A percentile compares a stretch with the other conserved stretches of the same genome.
Conservation (phyloP, 92 coral and sea anemone genomes). For the Parazoanthus swiftii region DNA sequence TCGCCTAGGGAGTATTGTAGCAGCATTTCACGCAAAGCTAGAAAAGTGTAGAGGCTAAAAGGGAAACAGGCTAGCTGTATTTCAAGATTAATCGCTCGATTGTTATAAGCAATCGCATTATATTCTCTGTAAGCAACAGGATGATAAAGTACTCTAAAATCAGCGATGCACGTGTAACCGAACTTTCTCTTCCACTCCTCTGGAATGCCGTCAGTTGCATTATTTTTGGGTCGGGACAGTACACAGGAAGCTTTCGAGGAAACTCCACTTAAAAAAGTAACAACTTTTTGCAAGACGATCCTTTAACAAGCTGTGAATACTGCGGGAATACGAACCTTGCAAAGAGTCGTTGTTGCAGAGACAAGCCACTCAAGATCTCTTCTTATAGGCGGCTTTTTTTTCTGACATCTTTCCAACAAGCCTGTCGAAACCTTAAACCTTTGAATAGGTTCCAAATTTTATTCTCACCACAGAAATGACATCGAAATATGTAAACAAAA, state of each 20-base stretch:
- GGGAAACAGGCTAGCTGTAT: not conserved
- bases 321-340: not conserved
- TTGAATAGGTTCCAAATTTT: constrained; percentile 1
- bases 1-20: not conserved
- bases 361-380: not conserved
- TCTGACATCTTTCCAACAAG: constrained; percentile 1
- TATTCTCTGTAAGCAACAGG: not conserved
- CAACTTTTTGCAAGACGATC: constrained; percentile 12
- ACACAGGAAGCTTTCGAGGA: constrained; percentile 13
- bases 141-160: constrained; percentile 6
- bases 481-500: constrained; percentile 28
- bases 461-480: not conserved
- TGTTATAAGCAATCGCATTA: not conserved
- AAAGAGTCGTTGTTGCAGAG: not conserved
- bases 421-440: constrained; percentile 9
- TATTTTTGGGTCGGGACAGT: too few relatives aligned
- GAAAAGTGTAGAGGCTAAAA: not conserved
- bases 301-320: not conserved
- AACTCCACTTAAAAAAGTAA: not conserved
- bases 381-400: not conserved
- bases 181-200: not conserved
- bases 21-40: not conserved
- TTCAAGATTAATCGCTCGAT: not conserved
- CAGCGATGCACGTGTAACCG: constrained; percentile 16
- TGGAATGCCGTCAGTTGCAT: constrained; percentile 25